phyloP scores from a whole-genome alignment of 2,113 vertebrate species.

The Dryoscopus gambensis region DNA sequence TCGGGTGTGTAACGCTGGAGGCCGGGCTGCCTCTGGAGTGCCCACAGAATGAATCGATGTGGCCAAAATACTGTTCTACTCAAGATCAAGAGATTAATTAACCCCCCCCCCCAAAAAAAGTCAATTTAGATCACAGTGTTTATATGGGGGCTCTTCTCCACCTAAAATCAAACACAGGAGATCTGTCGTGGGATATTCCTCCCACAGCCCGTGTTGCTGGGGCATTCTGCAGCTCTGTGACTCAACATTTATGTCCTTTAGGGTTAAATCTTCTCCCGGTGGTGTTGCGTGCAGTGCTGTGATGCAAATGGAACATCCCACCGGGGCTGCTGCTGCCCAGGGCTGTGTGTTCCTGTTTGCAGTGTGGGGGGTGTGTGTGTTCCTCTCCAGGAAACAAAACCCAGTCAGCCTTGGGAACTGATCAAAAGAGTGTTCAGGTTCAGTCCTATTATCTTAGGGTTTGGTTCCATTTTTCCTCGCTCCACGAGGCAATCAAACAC shows the following conservation, averaged over 20 bases:
- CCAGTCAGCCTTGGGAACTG: neutral
- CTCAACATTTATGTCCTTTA: fast-evolving
- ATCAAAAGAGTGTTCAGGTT: fast-evolving
- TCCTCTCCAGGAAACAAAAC: neutral
- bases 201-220: neutral
- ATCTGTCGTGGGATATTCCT: fast-evolving
- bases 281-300: neutral
- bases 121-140: neutral
- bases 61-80: neutral
- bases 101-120: neutral
- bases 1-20: neutral
- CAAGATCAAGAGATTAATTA: neutral
- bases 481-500: neutral
- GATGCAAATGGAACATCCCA: neutral
- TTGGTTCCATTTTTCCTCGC: neutral
- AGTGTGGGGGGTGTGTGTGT: neutral
- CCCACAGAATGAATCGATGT: neutral
- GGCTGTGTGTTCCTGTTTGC: neutral
- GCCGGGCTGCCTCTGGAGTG: neutral
- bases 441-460: fast-evolving
- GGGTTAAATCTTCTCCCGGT: neutral
- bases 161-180: neutral
- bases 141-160: neutral
- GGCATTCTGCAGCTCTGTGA: neutral
- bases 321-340: neutral